These are phyloP conservation scores for Xylocopa sonorina DNA, from an alignment of 1,140 invertebrate genomes.

Conservation along the genomic window DNA sequence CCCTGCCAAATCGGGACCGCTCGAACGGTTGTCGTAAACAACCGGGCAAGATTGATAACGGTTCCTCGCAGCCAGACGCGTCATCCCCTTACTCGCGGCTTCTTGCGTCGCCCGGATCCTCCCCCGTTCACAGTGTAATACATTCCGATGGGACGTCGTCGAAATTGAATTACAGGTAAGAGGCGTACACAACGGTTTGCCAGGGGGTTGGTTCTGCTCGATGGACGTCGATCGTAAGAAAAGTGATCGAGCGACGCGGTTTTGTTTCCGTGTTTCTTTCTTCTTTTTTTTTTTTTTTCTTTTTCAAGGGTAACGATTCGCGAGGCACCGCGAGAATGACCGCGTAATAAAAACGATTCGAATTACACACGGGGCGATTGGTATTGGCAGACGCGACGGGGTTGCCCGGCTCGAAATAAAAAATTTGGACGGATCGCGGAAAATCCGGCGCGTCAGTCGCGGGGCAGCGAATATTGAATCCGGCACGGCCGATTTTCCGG, in stretches of 20 bases:
- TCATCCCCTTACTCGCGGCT: neutral
- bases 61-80: constrained; percentile 19
- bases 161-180: constrained; percentile 36
- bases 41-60: constrained; percentile 60
- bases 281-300: neutral
- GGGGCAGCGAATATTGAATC: constrained; percentile 9
- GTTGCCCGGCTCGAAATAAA: constrained; percentile 20
- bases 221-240: no score
- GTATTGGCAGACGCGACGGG: constrained; percentile 40
- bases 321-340: neutral
- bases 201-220: no score
- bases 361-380: constrained; percentile 29
- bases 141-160: constrained; percentile 10
- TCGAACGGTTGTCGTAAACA: constrained; percentile 58
- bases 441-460: constrained; percentile 11
- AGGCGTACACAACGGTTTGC: no score
- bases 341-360: constrained; percentile 38
- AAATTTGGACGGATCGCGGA: constrained; percentile 27
- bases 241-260: no score
- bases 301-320: neutral
- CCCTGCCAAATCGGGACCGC: constrained; percentile 56
- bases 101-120: neutral
- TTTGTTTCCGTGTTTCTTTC: neutral
- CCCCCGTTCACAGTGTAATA: neutral
- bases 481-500: neutral